These are phyloP conservation scores for Caenorhabditis sp. DNA, from an alignment of 2,888 invertebrate species.

Conservation along the genomic window DNA sequence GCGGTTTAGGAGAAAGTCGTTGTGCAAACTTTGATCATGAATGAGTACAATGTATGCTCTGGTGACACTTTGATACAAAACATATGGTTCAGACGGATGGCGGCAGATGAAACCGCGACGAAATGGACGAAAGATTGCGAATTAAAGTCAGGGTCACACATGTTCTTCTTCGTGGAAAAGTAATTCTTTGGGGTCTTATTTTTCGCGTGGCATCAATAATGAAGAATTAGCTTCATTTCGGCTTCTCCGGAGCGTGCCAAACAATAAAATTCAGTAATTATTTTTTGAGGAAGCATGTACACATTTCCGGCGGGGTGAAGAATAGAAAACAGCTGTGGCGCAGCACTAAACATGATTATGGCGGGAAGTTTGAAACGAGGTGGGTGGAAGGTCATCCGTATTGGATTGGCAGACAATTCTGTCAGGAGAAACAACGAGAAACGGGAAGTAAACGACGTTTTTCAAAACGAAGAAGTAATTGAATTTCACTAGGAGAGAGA, in stretches of 20 bases:
- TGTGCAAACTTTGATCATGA: constrained; percentile 32
- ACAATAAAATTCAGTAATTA: constrained; percentile 1
- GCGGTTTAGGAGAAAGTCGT: constrained; percentile 15
- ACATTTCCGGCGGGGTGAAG: constrained; percentile 8
- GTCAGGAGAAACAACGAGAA: constrained; percentile 34
- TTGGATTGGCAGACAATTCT: constrained; percentile 14
- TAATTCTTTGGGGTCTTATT: background rate
- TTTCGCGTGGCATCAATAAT: constrained; percentile 5
- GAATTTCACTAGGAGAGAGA: constrained; percentile 23
- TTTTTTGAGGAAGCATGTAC: constrained; percentile 2
- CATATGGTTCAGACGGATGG: constrained; percentile 39
- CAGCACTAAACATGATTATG: no score
- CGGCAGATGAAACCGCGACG: constrained; percentile 36
- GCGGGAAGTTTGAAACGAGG: background rate
- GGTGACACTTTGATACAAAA: constrained; percentile 32
- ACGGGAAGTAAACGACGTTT: constrained; percentile 49
- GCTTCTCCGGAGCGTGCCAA: constrained; percentile 5
- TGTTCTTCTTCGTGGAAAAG: constrained; percentile 16
- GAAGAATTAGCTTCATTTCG: constrained; percentile 13
- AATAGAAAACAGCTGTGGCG: background rate
- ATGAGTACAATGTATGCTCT: constrained; percentile 36
- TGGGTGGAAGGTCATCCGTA: constrained; percentile 25
- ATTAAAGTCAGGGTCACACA: constrained; percentile 16
- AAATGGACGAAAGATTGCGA: constrained; percentile 21
- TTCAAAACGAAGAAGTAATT: constrained; percentile 47